phyloP scores from a whole-genome alignment of 2,888 invertebrate genomes.

The Metopia argyrocephala region DNA sequence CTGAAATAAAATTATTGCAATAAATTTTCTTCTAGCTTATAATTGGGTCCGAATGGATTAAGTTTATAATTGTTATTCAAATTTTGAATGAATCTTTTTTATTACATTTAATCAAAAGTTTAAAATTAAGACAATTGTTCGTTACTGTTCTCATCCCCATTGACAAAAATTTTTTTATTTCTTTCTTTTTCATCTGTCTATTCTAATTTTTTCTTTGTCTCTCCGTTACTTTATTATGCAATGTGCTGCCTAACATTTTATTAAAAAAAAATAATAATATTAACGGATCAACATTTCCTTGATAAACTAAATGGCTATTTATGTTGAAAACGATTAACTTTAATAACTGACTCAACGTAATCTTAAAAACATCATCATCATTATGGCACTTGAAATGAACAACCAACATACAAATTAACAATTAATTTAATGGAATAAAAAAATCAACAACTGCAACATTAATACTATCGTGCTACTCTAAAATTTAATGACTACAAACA shows the following conservation, averaged over 20 bases:
- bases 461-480: slow-evolving; percentile 42
- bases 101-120: background rate
- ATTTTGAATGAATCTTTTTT: slow-evolving; percentile 9
- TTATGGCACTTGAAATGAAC: slow-evolving; percentile 26
- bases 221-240: slow-evolving; percentile 57
- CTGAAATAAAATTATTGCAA: too few species aligned
- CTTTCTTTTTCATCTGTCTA: slow-evolving; percentile 22
- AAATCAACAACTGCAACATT: slow-evolving; percentile 2
- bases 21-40: too few species aligned
- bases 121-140: slow-evolving; percentile 28
- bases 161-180: slow-evolving; percentile 24
- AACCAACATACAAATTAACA: slow-evolving; percentile 24
- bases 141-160: slow-evolving; percentile 40
- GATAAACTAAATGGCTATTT: slow-evolving; percentile 25
- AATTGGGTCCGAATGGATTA: too few species aligned
- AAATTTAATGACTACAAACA: slow-evolving; percentile 17
- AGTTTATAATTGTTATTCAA: background rate
- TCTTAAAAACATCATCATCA: slow-evolving; percentile 19
- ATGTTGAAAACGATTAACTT: background rate
- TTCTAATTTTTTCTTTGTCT: slow-evolving; percentile 52
- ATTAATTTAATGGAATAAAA: slow-evolving; percentile 31
- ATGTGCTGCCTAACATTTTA: slow-evolving; percentile 52
- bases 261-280: slow-evolving; percentile 33
- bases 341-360: slow-evolving; percentile 5
- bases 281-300: slow-evolving; percentile 37